Conservation (phyloP, 2,797 vertebrate genomes). For the Bryconaethiops microstoma region DNA sequence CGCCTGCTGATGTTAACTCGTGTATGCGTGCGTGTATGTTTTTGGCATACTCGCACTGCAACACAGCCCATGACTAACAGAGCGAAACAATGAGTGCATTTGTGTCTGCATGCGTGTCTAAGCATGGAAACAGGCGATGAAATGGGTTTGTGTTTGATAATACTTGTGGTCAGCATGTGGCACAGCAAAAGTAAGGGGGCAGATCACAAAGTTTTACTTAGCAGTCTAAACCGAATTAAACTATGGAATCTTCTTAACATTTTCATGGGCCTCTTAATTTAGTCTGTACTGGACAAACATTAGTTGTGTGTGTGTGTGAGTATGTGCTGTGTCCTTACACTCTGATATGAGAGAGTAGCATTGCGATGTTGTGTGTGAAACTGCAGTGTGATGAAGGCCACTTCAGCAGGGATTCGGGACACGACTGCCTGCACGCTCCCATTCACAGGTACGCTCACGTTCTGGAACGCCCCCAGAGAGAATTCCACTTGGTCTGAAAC, state of each 20-base stretch:
- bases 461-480: conserved; percentile 85
- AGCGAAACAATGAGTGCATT: background rate
- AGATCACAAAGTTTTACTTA: too few species aligned
- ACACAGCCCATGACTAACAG: background rate
- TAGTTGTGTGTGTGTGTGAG: too few species aligned
- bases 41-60: background rate
- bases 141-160: background rate
- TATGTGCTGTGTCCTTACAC: conserved; percentile 70
- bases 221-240: background rate
- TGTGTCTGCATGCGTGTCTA: background rate
- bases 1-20: background rate
- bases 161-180: background rate
- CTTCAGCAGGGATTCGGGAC: conserved; percentile 79
- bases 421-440: conserved; percentile 82
- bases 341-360: conserved; percentile 84
- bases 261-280: background rate
- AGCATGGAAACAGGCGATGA: background rate
- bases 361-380: conserved; percentile 86
- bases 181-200: too few species aligned
- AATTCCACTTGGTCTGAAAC: conserved; percentile 83
- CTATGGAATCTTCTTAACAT: background rate
- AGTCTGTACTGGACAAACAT: background rate
- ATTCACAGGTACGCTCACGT: conserved; percentile 80
- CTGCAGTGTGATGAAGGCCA: conserved; percentile 86
- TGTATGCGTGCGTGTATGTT: background rate